Evolutionary conservation across 2,888 invertebrate species (phyloP).

Genomic region (Trichogramma evanescens): DNA sequence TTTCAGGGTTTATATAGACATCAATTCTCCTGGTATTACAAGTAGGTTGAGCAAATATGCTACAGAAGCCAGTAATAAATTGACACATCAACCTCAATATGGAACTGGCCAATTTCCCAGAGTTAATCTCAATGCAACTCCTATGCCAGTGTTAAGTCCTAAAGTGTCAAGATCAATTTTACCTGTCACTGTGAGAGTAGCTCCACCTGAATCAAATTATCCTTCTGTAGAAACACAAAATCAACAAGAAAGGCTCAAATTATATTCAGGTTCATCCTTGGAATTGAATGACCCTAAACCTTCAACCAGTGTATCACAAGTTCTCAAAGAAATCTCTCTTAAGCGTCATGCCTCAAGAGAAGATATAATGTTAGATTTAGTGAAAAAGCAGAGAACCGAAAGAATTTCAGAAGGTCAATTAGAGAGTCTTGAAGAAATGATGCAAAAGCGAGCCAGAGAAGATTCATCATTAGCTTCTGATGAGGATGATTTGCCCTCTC

Average conservation of each 20-base stretch:
- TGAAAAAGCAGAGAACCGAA: slow-evolving; percentile 42
- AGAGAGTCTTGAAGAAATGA: slow-evolving; percentile 39
- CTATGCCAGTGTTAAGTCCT: slow-evolving; percentile 36
- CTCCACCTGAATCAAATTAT: slow-evolving; percentile 35
- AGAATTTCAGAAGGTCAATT: slow-evolving; percentile 28
- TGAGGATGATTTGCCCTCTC: slow-evolving; percentile 29
- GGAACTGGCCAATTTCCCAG: slow-evolving; percentile 42
- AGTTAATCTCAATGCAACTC: slow-evolving; percentile 39
- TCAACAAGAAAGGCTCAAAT: slow-evolving; percentile 26
- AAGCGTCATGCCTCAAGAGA: slow-evolving; percentile 43
- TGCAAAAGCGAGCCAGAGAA: slow-evolving; percentile 40
- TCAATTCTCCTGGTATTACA: slow-evolving; percentile 42
- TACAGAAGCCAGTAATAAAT: slow-evolving; percentile 36
- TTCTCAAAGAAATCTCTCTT: slow-evolving; percentile 37
- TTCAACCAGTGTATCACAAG: slow-evolving; percentile 31
- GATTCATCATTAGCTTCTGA: slow-evolving; percentile 25
- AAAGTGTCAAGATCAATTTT: slow-evolving; percentile 31
- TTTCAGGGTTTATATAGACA: slow-evolving; percentile 34
- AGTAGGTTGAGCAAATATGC: slow-evolving; percentile 41
- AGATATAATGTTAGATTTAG: slow-evolving; percentile 35
- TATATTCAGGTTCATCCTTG: slow-evolving; percentile 23
- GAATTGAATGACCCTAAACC: slow-evolving; percentile 20
- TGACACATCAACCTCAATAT: slow-evolving; percentile 40
- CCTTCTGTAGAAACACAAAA: slow-evolving; percentile 26
- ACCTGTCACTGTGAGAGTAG: slow-evolving; percentile 41